A percentile compares a stretch with the other conserved stretches of the same genome.
phyloP scores from a whole-genome alignment of 2,888 invertebrate genomes.

The Megamerina dolium region DNA sequence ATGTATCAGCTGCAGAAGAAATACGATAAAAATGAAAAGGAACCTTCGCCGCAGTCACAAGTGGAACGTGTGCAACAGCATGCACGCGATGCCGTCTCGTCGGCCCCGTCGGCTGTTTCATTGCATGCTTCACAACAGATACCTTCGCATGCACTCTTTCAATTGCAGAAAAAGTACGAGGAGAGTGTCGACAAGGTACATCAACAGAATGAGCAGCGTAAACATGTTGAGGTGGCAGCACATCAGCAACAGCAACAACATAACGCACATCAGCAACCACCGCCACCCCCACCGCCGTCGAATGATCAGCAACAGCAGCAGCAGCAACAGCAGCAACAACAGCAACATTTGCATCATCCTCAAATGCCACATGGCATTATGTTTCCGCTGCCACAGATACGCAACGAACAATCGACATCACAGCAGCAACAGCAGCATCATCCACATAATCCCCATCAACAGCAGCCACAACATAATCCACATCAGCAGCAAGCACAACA shows the following conservation, averaged over 20 bases:
- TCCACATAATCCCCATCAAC: slow-evolving; percentile 41
- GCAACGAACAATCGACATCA: slow-evolving; percentile 34
- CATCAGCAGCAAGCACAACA: slow-evolving; percentile 40
- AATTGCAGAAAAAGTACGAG: slow-evolving; percentile 37
- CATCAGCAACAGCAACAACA: slow-evolving; percentile 41
- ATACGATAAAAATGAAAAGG: slow-evolving; percentile 42
- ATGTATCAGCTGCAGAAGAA: slow-evolving; percentile 46
- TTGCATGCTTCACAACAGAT: slow-evolving; percentile 41
- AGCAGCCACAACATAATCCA: slow-evolving; percentile 37
- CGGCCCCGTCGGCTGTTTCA: slow-evolving; percentile 18
- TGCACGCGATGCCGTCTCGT: slow-evolving; percentile 16
- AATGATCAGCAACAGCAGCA: slow-evolving; percentile 45
- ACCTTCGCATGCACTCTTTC: slow-evolving; percentile 39
- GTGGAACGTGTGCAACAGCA: slow-evolving; percentile 36
- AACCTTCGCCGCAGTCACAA: slow-evolving; percentile 41
- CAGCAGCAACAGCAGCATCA: slow-evolving; percentile 44
- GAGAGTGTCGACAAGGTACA: slow-evolving; percentile 41
- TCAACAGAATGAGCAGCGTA: slow-evolving; percentile 42
- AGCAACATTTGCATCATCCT: slow-evolving; percentile 44
- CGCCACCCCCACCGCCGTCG: slow-evolving; percentile 40
- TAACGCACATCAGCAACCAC: slow-evolving; percentile 33
- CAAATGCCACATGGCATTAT: slow-evolving; percentile 47
- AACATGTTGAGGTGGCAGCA: slow-evolving; percentile 35
- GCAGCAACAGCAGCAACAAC: slow-evolving; percentile 46
- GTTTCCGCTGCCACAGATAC: slow-evolving; percentile 42